Evolutionary conservation across 2,113 vertebrate genomes (phyloP).

Genomic region (Helogale parvula): DNA sequence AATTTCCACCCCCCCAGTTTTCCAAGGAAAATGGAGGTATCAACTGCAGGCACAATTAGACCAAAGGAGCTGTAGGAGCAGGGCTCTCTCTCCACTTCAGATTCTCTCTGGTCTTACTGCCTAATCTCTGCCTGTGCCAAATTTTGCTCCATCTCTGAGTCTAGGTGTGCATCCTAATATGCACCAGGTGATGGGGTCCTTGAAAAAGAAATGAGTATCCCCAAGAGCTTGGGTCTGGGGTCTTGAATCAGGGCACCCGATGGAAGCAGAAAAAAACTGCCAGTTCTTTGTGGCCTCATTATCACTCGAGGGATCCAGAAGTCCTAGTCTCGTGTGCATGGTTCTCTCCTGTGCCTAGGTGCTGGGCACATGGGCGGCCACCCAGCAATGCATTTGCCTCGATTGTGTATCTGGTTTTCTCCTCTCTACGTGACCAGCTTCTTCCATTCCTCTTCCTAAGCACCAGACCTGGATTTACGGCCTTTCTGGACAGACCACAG

Average conservation of each 20-base stretch:
- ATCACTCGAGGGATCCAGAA: neutral
- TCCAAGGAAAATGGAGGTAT: constrained; percentile 28
- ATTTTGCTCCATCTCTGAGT: neutral
- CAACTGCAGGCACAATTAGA: neutral
- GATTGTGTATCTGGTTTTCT: neutral
- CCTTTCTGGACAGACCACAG: neutral
- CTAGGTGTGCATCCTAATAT: neutral
- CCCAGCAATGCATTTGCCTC: neutral
- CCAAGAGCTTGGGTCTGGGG: neutral
- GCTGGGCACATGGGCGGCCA: neutral
- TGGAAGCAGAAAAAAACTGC: neutral
- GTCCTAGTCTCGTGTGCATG: neutral
- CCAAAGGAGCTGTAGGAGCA: neutral
- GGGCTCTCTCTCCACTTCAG: neutral
- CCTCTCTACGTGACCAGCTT: neutral
- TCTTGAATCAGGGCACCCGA: constrained; percentile 5
- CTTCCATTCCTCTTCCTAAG: neutral
- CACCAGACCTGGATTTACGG: neutral
- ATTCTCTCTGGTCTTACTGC: neutral
- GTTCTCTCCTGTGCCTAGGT: neutral
- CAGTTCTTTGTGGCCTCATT: neutral
- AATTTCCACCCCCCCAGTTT: constrained; percentile 52
- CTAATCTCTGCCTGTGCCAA: neutral
- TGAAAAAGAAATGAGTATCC: neutral
- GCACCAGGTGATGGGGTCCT: neutral